Evolutionary conservation across 92 coral and sea anemone species (phyloP).

Genomic region (Umimayanthus chanpuru): DNA sequence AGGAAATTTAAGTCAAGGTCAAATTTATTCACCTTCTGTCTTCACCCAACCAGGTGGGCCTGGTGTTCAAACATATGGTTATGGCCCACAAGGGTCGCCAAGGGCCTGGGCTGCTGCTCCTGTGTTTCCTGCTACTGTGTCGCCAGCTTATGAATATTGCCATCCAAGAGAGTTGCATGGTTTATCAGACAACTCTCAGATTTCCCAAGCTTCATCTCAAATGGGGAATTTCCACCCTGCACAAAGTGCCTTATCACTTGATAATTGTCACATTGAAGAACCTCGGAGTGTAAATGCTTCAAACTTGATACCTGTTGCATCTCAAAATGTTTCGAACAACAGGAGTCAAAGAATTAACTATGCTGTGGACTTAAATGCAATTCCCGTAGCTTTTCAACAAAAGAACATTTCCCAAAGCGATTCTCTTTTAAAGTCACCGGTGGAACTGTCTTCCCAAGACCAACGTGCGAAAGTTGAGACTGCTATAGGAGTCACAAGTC

Average conservation of each 20-base stretch:
- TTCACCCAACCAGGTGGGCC: not conserved
- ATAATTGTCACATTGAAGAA: not conserved
- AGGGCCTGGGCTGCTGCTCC: not conserved
- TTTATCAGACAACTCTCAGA: not conserved
- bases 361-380: slow-evolving; percentile 15
- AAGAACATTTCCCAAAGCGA: not conserved
- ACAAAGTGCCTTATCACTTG: not conserved
- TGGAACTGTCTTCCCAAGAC: not conserved
- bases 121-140: not conserved
- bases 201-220: not conserved
- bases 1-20: not conserved
- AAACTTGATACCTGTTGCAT: slow-evolving; percentile 2
- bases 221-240: not conserved
- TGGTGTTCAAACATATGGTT: not conserved
- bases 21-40: not conserved
- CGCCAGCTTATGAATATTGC: not conserved
- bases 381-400: slow-evolving; percentile 20
- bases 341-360: slow-evolving; percentile 4
- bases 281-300: not conserved
- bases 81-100: not conserved
- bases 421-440: not conserved
- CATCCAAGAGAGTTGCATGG: not conserved
- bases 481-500: not conserved
- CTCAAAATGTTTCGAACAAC: not conserved
- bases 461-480: not conserved